A percentile compares a stretch with the other conserved stretches of the same genome.
Evolutionary conservation across 2,888 invertebrate genomes (phyloP).

Genomic region (Drepana falcataria): DNA sequence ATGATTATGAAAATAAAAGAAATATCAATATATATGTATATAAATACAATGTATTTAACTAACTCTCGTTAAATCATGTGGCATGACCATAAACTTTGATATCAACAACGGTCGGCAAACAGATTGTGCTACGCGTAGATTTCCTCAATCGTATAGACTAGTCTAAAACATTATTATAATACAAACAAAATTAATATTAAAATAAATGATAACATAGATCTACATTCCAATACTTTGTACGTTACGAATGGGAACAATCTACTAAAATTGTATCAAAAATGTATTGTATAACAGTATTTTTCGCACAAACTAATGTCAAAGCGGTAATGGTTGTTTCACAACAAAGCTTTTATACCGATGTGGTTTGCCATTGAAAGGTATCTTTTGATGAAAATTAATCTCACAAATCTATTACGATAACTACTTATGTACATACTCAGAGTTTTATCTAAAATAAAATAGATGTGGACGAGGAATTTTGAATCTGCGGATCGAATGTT

Average conservation of each 20-base stretch:
- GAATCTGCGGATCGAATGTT: neutral
- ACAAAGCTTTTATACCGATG: no score
- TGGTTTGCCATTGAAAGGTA: no score
- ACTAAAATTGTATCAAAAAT: neutral
- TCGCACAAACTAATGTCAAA: no score
- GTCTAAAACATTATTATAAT: neutral
- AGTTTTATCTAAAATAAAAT: no score
- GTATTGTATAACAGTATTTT: no score
- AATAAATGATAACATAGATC: conserved; percentile 8
- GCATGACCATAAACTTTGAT: conserved; percentile 44
- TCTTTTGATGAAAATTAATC: no score
- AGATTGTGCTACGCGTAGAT: conserved; percentile 5
- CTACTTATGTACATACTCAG: no score
- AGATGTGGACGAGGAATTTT: no score
- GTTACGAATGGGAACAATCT: neutral
- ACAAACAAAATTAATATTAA: neutral
- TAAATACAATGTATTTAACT: conserved; percentile 59
- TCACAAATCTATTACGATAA: no score
- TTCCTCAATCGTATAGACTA: conserved; percentile 5
- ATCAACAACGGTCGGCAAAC: conserved; percentile 28
- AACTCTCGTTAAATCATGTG: conserved; percentile 59
- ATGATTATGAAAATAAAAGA: conserved; percentile 7
- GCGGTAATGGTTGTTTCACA: no score
- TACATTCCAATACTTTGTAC: conserved; percentile 6
- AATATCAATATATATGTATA: conserved; percentile 1